Evolutionary conservation across 2,888 invertebrate species (phyloP), one percentile per base, ranked within the genome.

Genomic region (Cartodere bifasciata): DNA sequence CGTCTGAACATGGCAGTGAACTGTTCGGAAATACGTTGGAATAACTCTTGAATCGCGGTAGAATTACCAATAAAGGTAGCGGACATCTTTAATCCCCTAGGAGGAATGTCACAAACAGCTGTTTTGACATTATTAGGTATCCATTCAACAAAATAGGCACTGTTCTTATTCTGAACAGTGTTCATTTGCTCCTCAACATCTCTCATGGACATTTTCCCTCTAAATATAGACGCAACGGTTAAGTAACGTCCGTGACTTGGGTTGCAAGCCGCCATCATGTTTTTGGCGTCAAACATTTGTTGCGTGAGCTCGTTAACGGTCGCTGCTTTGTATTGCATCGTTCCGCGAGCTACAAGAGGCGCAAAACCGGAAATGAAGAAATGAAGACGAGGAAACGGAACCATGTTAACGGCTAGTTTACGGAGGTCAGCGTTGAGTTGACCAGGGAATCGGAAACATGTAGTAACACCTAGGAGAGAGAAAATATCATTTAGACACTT

Each of bases 311-410:
- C 86, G 9, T 75, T 71, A 1, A 80, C 78, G 3, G 75, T 68
- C 16, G 75, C 52, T 2, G 76, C 70, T 11, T 73, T 63, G 45
- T 74, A 80, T 41, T 68, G 65, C 56, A 86, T 85, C 48, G 80
- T 80, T 43, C 84, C 86, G 48, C 86, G 74, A 1, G 80, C 83
- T 17, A 87, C 88, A 5, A 91, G 66, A 0, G 91, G 91, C 2
- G 90, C 90, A 62, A 91, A 91, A 9, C 88, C 88, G 28, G 87
- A 85, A 81, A 88, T 87, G 66, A 88, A 88, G 73, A 88, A 88
- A 63, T 88, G 87, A 22, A 88, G 72, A 55, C 90, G 80, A 2
- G 91, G 91, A 72, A 91, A 91, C 27, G 91, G 91, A 10, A 92
- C 91, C 91, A 92, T 91, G 67, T 91, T 92, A 31, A 91, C 86